Evolutionary conservation across 2,888 invertebrate species (phyloP), one percentile per base, ranked within the genome.

Genomic region (Zelleria hepariella): DNA sequence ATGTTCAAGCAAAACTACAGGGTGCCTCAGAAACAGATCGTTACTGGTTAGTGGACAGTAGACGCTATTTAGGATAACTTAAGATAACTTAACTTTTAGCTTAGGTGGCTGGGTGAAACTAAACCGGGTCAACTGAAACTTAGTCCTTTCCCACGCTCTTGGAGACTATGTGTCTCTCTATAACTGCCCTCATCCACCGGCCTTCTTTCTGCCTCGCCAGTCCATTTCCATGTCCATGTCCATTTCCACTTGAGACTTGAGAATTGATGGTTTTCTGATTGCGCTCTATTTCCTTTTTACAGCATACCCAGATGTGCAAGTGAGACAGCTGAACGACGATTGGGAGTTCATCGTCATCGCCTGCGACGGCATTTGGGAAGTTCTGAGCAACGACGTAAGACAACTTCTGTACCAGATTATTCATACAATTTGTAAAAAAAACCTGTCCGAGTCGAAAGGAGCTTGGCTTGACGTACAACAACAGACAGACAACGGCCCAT

Each of bases 281-380:
- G n/a, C 2, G 18, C 2, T 4, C 18, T 20, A 4, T 7, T 49
- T 49, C 18, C 2, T 42, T 42, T 27, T 80, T 83, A 0, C 78
- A 97, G 99, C 98, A 0, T 95, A 92, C 74, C 99, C 99, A 0
- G 99, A 99, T 75, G 95, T 99, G 4, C 93, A 95, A 78, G 92
- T 93, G 54, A 92, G 94, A 64, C 92, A 93, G 61, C 85, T 99
- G 64, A 94, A 92, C 51, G 91, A 93, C n/a, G 96, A 98, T 63
- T 97, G 97, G 94, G 98, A 99, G 87, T 99, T 99, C 78, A 91
- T 99, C 59, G 92, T 99, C 47, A 89, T 99, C 68, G 99, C 99
- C 0, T 99, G 99, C 80, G 99, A 99, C 80, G 99, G 99, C 25
- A 99, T 99, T 67, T 99, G 99, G 99, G 99, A 99, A 81, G 99